These are phyloP conservation scores for Anastrepha obliqua DNA, from an alignment of 1,140 invertebrate genomes.

Conservation along the genomic window DNA sequence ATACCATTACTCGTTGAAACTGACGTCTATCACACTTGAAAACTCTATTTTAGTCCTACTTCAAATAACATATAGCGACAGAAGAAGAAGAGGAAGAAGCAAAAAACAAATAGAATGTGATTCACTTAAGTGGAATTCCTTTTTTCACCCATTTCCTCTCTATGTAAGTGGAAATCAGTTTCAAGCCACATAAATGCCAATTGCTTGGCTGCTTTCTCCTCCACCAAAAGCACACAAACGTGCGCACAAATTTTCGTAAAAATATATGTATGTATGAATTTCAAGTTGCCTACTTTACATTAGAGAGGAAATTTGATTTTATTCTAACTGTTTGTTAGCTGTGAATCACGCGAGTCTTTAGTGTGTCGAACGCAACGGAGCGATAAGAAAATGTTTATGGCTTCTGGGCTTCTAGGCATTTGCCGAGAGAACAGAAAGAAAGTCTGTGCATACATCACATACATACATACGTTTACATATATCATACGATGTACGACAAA, in stretches of 20 bases:
- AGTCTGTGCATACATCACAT: not conserved
- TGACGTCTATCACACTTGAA: not conserved
- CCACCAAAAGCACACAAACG: not conserved
- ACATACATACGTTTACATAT: too few species aligned
- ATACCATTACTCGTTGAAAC: not conserved
- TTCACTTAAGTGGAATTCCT: conserved; percentile 42
- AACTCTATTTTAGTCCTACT: not conserved
- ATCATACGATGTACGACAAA: not conserved
- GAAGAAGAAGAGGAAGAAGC: not conserved
- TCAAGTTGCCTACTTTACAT: conserved; percentile 3
- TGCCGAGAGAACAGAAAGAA: conserved; percentile 1
- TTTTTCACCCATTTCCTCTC: conserved; percentile 20
- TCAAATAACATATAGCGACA: not conserved
- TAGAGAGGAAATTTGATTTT: conserved; percentile 1
- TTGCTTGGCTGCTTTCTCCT: not conserved
- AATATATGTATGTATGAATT: not conserved
- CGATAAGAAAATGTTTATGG: not conserved
- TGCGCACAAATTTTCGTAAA: not conserved
- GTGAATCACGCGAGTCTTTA: not conserved
- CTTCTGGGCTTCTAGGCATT: not conserved
- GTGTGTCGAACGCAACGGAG: conserved; percentile 10
- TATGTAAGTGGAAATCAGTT: conserved; percentile 23
- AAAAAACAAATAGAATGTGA: not conserved
- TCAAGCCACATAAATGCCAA: conserved; percentile 27
- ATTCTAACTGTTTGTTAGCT: not conserved